phyloP scores from a whole-genome alignment of 2,888 invertebrate species.

The Orthosia gothica region DNA sequence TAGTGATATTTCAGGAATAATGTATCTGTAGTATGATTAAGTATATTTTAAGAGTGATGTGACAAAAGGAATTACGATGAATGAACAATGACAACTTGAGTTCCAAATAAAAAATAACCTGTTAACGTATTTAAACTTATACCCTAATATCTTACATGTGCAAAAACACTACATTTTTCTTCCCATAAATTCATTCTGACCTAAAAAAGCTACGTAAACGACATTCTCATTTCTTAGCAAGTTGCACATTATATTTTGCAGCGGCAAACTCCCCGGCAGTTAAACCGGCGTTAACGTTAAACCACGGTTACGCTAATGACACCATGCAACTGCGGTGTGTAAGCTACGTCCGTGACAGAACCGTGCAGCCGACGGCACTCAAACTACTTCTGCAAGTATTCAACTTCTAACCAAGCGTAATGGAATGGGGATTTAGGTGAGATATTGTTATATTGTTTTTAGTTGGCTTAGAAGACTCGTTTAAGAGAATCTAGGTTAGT shows the following conservation, averaged over 20 bases:
- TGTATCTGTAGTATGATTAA: too few species aligned
- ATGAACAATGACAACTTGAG: too few species aligned
- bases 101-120: too few species aligned
- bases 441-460: conserved; percentile 43
- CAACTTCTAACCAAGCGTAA: conserved; percentile 58
- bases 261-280: conserved; percentile 59
- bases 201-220: conserved; percentile 13
- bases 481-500: background rate
- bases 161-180: background rate
- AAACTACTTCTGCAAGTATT: conserved; percentile 65
- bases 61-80: too few species aligned
- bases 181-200: background rate
- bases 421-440: conserved; percentile 55
- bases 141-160: background rate
- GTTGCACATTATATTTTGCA: conserved; percentile 49
- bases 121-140: too few species aligned
- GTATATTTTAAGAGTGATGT: too few species aligned
- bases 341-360: conserved; percentile 61
- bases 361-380: conserved; percentile 57
- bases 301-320: conserved; percentile 76
- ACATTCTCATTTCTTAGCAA: conserved; percentile 44
- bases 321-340: conserved; percentile 66
- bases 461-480: conserved; percentile 9
- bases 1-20: too few species aligned
- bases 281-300: conserved; percentile 76